A percentile compares a stretch with the other conserved stretches of the same genome.
Conservation (phyloP, 1,140 invertebrate genomes). For the Magallana gigas region DNA sequence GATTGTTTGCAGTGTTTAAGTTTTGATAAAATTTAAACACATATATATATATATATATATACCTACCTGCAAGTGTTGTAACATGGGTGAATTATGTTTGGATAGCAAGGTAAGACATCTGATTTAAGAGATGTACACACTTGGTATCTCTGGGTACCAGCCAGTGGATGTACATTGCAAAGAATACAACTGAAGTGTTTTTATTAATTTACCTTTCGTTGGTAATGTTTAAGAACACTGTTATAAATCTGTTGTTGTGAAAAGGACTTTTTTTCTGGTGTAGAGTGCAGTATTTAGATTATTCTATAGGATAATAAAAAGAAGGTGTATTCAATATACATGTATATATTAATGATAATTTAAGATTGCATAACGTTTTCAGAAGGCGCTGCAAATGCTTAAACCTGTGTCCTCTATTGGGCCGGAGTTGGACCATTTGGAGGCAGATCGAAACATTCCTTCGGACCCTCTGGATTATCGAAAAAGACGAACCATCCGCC, state of each 20-base stretch:
- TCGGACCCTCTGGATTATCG: slow-evolving; percentile 91
- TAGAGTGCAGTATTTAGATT: too few relatives aligned
- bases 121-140: background rate
- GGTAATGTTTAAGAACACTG: too few relatives aligned
- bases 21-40: slow-evolving; percentile 33
- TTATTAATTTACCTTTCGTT: too few relatives aligned
- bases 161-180: too few relatives aligned
- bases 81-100: background rate
- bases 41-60: background rate
- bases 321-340: too few relatives aligned
- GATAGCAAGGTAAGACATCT: slow-evolving; percentile 10
- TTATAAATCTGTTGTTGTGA: too few relatives aligned
- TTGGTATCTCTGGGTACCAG: too few relatives aligned
- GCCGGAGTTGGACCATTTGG: slow-evolving; percentile 85
- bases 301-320: too few relatives aligned
- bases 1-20: slow-evolving; percentile 21
- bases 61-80: background rate
- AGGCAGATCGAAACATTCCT: slow-evolving; percentile 87
- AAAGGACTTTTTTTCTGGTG: too few relatives aligned
- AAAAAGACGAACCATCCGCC: slow-evolving; percentile 90
- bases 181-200: too few relatives aligned
- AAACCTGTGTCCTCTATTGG: slow-evolving; percentile 60
- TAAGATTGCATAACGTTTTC: background rate
- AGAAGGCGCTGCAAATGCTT: slow-evolving; percentile 13
- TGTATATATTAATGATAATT: too few relatives aligned